Base-by-base conservation (phyloP, 2,113 vertebrate genomes). In the Cephalopterus ornatus region DNA sequence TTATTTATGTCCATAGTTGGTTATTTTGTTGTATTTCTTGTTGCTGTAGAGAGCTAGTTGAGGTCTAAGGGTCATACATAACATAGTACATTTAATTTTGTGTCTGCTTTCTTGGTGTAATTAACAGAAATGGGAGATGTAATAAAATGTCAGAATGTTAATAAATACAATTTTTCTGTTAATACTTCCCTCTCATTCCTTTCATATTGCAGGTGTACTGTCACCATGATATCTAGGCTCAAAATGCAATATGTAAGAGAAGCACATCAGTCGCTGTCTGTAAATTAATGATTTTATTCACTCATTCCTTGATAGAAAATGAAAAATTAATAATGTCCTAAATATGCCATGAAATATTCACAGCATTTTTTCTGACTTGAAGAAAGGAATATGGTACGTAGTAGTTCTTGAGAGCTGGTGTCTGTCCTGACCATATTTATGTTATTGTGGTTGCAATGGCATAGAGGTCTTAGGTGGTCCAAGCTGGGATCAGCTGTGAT, bases 301-400 rank as follows among this genome's bases (percentile, higher is more conserved):
- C n/a, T 73, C 24, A 5, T 91, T 92, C 49, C 70, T 53, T 96
- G 91, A 94, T 95, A 81, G 92, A 89, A 96, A 95, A 94, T 95
- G 83, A 94, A 96, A 96, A 94, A 86, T 92, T 95, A 94, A 97
- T 96, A 68, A 85, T 92, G 30, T 92, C 49, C 88, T 96, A 89
- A 96, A 93, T 95, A 92, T 62, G 66, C 44, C 32, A 82, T 91
- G 59, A 93, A 85, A 92, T 81, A 89, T 84, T 85, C 0, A 4
- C 53, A 56, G 37, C 83, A 75, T 72, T 89, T 91, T 77, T 92
- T 83, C 72, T 14, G 2, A 35, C n/a, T 84, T 78, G 72, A 79
- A 59, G 19, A 71, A 85, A 73, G 47, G 42, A 39, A 39, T 55
- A 27, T 14, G 19, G 32, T 58, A 9, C 39, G 10, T 41, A 27